Base-by-base conservation (phyloP, 2,888 invertebrate genomes). In the Halictus quadricinctus region DNA sequence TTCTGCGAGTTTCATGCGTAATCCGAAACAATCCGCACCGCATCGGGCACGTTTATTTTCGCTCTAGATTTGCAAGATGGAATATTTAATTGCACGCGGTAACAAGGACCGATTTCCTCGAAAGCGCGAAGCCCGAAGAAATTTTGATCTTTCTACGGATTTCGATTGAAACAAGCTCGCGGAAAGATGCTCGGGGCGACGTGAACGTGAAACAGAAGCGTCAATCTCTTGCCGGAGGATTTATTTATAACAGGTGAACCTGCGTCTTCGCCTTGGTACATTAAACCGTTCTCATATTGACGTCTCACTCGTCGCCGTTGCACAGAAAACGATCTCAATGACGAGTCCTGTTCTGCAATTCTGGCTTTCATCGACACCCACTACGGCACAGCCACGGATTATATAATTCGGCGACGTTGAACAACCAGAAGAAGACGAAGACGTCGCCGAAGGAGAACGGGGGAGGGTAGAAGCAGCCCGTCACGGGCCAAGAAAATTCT, bases 331-430 rank as follows among this genome's bases (percentile, higher is more conserved):
- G 66, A 60, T 84, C 69, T 83, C 88, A 87, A 88, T 87, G 90
- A 83, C 88, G 87, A 85, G 77, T 79, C 76, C 79, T 70, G 79
- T 88, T 85, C 86, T 78, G 84, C 80, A 85, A 81, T 81, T 83
- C 80, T 88, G 84, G 87, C 90, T 90, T 86, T 90, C 90, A 89
- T 90, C 90, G 82, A 88, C 88, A 88, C 89, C 86, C 89, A 90
- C 89, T 83, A 76, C 88, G 54, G 72, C 54, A 60, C 66, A 41
- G 73, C 70, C 76, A 64, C 79, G 75, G 75, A 84, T 90, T 90
- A 90, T 79, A 70, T 90, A 90, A 90, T 88, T 79, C 60, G 60
- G 21, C 66, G 77, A 79, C 81, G 74, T 46, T n/a, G 81, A 72
- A 50, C 64, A 83, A 50, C 60, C 46, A 78, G 69, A 54, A 36